phyloP scores from a whole-genome alignment of 2,797 vertebrate species.

The Sebastes aleutianus region DNA sequence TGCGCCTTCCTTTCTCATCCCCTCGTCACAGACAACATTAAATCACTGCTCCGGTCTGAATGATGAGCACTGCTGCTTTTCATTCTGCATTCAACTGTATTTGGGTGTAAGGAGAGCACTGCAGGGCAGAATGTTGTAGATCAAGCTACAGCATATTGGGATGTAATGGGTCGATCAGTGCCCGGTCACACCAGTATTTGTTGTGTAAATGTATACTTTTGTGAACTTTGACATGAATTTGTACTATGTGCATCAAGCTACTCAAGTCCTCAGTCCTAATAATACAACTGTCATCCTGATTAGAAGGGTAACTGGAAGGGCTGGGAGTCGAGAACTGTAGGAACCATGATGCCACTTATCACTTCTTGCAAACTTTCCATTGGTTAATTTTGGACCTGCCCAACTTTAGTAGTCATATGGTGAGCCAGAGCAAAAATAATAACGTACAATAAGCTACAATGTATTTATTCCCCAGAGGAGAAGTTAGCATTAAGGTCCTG shows the following conservation, averaged over 20 bases:
- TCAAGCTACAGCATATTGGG: not conserved
- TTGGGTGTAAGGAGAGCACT: not conserved
- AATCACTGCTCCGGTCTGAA: constrained; percentile 57
- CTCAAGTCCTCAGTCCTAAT: not conserved
- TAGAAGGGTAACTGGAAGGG: not conserved
- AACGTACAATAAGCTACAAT: not conserved
- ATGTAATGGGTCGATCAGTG: not conserved
- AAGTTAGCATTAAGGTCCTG: not conserved
- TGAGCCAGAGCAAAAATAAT: not conserved
- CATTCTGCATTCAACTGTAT: constrained; percentile 35
- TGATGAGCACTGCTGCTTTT: constrained; percentile 48
- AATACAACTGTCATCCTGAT: not conserved
- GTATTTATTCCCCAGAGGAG: not conserved
- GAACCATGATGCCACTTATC: not conserved
- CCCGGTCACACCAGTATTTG: not conserved
- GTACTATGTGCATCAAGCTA: not conserved
- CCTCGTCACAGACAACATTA: constrained; percentile 43
- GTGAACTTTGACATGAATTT: not conserved
- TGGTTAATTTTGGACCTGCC: not conserved
- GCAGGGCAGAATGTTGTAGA: not conserved
- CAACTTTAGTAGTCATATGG: not conserved
- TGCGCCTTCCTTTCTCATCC: constrained; percentile 45
- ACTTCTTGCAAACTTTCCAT: not conserved
- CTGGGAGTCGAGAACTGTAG: not conserved
- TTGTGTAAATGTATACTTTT: not conserved